Base-by-base conservation (phyloP, 2,113 vertebrate genomes). In the Lichenostomus cassidix region DNA sequence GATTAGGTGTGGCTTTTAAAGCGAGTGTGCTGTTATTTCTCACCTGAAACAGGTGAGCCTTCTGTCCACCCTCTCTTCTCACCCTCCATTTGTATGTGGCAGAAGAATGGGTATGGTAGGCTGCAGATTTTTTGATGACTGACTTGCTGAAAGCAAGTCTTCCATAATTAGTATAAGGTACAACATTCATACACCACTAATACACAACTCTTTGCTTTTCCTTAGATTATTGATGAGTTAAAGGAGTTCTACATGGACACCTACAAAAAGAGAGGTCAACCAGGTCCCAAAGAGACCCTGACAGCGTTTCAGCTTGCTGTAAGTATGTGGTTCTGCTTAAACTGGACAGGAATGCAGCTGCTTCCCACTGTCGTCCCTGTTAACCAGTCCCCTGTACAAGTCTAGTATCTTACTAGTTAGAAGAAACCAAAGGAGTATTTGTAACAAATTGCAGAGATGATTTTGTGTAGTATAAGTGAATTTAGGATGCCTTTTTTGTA, bases 291-390 rank as follows among this genome's bases (percentile, higher is more conserved):
- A 93, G 98, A 99, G 12, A 99, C 99, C 2, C 98, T 99, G 74
- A 98, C 89, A 35, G 94, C 98, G 63, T 98, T 99, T 95, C 99
- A 99, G 76, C 69, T 81, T 0, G 95, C 98, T 90, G 99, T 99
- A 97, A 96, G 98, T 97, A 22, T 1, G 4, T 50, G 28, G 5
- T 64, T 83, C 50, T 39, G 11, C 21, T 55, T 39, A 44, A 87
- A 62, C 53, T 8, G 35, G 22, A 12, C 7, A 60, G 21, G 35
- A 63, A 37, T 60, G 11, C 5, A 41, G 17, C 87, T 86, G 74
- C 3, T 82, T 55, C 11, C 15, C 5, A 4, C 23, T 90, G 28
- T 41, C 85, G 8, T 73, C 24, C 2, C 0, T 56, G 62, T 67
- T 5, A n/a, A 41, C 31, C 18, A 60, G 31, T 41, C 12, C 16